Evolutionary conservation across 1,140 invertebrate species (phyloP), one percentile per base, ranked within the genome.

Genomic region (Hermatobates lingyangjiaoensis): DNA sequence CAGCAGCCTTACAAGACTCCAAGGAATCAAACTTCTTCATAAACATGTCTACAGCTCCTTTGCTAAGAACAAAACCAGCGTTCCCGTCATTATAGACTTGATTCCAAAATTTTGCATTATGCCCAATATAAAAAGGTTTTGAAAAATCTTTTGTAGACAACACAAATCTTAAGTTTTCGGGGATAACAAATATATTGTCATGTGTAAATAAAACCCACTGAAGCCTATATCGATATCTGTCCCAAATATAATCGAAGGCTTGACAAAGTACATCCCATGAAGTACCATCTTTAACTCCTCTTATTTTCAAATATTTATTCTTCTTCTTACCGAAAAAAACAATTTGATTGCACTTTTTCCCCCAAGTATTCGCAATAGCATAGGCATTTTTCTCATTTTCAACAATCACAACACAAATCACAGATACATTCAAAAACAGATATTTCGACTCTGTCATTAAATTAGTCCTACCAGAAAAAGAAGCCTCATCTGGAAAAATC

Each of bases 211-310:
- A 26, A 3, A 56, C 49, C 60, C 60, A 61, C 21, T 57, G 51
- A 18, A 56, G 42, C 20, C 45, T 18, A 23, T 34, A 14, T 23
- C 34, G 25, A 15, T 48, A 24, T 26, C 34, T 51, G 12, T 44
- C 25, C 49, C 49, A 52, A 27, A 57, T n/a, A 28, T 56, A 34
- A 7, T 45, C 27, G 5, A 60, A 45, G 4, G 48, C 23, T 27
- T 56, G 52, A 53, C 58, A 60, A 24, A 58, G 48, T 42, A 52
- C 59, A 23, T 60, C 57, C 56, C 57, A 60, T 26, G 57, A 57
- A 23, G 45, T 53, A 26, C 47, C 52, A 5, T 53, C 25, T 23
- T 51, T 27, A 21, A 59, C 24, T 21, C 25, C 26, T 20, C 38
- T 40, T 24, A 57, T 18, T 20, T 52, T 28, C 30, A 56, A 14